Conservation (phyloP, 2,888 invertebrate species). For the Coremacera marginata region DNA sequence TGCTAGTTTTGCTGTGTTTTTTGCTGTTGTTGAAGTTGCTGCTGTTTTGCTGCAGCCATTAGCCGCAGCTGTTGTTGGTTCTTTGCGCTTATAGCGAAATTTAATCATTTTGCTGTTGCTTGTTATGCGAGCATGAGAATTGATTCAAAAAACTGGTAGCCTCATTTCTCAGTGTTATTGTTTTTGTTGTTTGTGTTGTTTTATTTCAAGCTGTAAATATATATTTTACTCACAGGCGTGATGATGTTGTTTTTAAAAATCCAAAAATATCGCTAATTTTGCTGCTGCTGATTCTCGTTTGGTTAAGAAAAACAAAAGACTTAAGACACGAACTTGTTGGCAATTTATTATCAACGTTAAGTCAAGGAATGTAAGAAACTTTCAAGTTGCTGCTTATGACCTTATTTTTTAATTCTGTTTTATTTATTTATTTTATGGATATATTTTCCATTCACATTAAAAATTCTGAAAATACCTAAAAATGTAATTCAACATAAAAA, state of each 20-base stretch:
- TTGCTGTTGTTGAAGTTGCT: slow-evolving; percentile 36
- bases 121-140: background rate
- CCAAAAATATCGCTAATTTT: slow-evolving; percentile 9
- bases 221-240: background rate
- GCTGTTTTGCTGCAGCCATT: slow-evolving; percentile 34
- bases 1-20: slow-evolving; percentile 32
- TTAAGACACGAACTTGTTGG: too few relatives aligned
- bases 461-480: too few relatives aligned
- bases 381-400: too few relatives aligned
- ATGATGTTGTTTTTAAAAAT: background rate
- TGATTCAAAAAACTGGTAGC: background rate
- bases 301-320: background rate
- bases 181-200: slow-evolving; percentile 35
- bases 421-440: too few relatives aligned
- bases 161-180: slow-evolving; percentile 1
- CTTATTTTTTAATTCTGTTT: too few relatives aligned
- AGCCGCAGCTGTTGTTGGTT: slow-evolving; percentile 62
- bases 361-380: too few relatives aligned
- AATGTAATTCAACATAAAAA: too few relatives aligned
- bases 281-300: background rate
- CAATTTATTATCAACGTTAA: too few relatives aligned
- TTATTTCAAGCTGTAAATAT: slow-evolving; percentile 25
- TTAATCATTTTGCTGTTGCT: slow-evolving; percentile 71
- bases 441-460: too few relatives aligned
- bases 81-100: slow-evolving; percentile 77